These are phyloP conservation scores for Ceramica pisi DNA, from an alignment of 2,888 invertebrate genomes.

Conservation along the genomic window DNA sequence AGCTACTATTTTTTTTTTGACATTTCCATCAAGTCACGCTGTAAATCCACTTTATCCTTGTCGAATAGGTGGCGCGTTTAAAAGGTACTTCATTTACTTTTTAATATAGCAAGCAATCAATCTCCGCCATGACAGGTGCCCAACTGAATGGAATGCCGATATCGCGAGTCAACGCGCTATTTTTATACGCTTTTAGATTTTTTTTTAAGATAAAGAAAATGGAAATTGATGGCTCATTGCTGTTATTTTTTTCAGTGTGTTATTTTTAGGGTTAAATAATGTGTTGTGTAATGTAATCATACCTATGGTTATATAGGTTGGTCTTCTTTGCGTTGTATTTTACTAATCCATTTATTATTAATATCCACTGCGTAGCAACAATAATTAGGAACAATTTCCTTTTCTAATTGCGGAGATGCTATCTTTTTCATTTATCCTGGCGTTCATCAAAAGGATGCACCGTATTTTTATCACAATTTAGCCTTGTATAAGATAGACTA, in stretches of 20 bases:
- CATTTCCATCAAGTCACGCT: conserved; percentile 75
- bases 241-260: not conserved
- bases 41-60: conserved; percentile 75
- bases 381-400: too few species aligned
- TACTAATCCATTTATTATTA: too few species aligned
- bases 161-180: conserved; percentile 72
- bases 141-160: conserved; percentile 79
- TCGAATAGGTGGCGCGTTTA: conserved; percentile 75
- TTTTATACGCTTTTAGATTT: conserved; percentile 68
- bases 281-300: not conserved
- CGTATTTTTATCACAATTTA: too few species aligned
- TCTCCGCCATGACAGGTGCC: conserved; percentile 81
- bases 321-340: too few species aligned
- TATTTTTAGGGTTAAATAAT: conserved; percentile 17
- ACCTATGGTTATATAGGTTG: too few species aligned
- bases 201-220: conserved; percentile 67
- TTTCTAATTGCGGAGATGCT: too few species aligned
- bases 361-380: too few species aligned
- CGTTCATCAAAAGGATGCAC: too few species aligned
- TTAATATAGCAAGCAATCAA: conserved; percentile 85
- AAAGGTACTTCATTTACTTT: conserved; percentile 85
- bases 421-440: too few species aligned
- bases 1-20: conserved; percentile 48
- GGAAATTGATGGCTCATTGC: conserved; percentile 59
- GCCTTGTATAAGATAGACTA: too few species aligned